Base-by-base conservation (phyloP, 2,797 vertebrate genomes). In the Rhinella marina region DNA sequence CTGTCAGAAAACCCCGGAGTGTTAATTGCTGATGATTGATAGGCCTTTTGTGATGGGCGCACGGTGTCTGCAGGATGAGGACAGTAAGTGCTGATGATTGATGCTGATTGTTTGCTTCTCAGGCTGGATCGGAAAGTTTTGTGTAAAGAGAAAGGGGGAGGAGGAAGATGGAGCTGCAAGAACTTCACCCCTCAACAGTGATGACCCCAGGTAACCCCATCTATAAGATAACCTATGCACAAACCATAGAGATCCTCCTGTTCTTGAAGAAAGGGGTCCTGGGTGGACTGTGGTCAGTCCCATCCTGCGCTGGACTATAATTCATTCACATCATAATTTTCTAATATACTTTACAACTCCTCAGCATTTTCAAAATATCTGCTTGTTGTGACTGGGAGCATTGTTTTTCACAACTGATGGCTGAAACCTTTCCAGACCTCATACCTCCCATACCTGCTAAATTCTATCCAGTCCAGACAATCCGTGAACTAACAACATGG, bases 1-100 rank as follows among this genome's bases (percentile, higher is more conserved):
- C 75, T 84, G 73, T 82, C 81, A 77, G 25, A 66, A 66, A 56
- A 13, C 81, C 86, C 80, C 11, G 86, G 80, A 76, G 86, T 82
- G 86, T 54, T 87, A 83, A 87, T 83, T 87, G 86, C 73, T 59
- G 64, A 77, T 78, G 86, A 87, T 83, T 87, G 86, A 87, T 83
- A 57, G 86, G 72, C 50, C 86, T 70, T 83, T 87, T 87, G 86
- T 87, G 86, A 87, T 66, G 13, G 75, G 81, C 81, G 25, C 66
- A 19, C 41, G 21, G 81, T 56, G 61, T 83, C 81, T 82, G 86
- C 13, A 52, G 70, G 41, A 25, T 19, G 86, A n/a, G 81, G 87
- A 88, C 87, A 77, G 86, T 84, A 50, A 79, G 73, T 84, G 32
- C 59, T 23, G 57, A 70, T 84, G 81, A 84, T 84, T 84, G 52